Base-by-base conservation (phyloP, 2,888 invertebrate genomes). In the Parnassius smintheus region DNA sequence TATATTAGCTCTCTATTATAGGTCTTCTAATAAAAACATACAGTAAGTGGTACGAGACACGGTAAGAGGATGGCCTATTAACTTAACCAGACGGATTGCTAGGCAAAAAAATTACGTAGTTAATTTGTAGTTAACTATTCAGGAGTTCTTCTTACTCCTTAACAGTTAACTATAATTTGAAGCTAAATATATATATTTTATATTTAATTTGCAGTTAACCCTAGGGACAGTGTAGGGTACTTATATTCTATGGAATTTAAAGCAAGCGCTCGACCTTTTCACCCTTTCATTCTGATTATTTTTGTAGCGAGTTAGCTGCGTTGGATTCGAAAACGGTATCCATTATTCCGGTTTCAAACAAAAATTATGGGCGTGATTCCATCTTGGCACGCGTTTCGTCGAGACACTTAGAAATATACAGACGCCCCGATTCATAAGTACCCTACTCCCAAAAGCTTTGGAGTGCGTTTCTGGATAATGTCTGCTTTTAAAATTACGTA, bases 371-470 rank as follows among this genome's bases (percentile, higher is more conserved):
- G 45, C 64, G 60, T 53, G 44, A 50, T 57, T 64, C 60, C 57
- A 60, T 61, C 49, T 64, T 64, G 64, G 64, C 60, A 64, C 64
- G 60, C 44, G 60, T 59, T 64, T 54, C 57, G 56, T 53, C 25
- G 42, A 41, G 54, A 49, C 44, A 61, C 60, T 63, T 59, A 25
- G 59, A 48, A 60, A 42, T 58, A 42, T 10, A 45, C 25, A 41
- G 42, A 52, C 56, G 46, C 25, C 9, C 48, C 48, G 45, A 56
- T 60, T 50, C 41, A 63, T 62, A 41, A 11, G 52, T 53, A 35
- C 35, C 22, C 56, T 35, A 50, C 46, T 57, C 35, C 12, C 45
- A 41, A 45, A 55, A 56, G 18, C 13, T 45, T 13, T 50, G 11
- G 42, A 51, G 44, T 55, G 41, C 22, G 50, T 54, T 58, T 54